Conservation (phyloP, 2,797 vertebrate genomes). For the Macroramphosus scolopax region DNA sequence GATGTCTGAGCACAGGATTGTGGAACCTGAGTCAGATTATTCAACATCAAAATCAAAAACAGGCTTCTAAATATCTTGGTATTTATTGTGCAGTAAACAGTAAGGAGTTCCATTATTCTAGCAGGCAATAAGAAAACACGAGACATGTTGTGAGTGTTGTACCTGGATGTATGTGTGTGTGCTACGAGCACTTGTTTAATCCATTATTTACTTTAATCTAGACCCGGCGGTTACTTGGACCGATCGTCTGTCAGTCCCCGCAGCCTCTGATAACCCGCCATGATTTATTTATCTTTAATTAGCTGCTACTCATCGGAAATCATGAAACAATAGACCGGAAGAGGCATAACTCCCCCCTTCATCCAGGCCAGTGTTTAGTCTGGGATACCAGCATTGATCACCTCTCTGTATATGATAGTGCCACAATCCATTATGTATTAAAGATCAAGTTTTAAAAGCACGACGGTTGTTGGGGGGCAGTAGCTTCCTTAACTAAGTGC, state of each 20-base stretch:
- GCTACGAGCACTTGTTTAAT: slow-evolving; percentile 37
- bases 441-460: slow-evolving; percentile 69
- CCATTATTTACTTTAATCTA: slow-evolving; percentile 70
- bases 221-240: slow-evolving; percentile 56
- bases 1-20: too few species aligned
- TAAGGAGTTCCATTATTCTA: slow-evolving; percentile 1
- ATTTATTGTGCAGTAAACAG: too few species aligned
- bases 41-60: too few species aligned
- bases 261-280: slow-evolving; percentile 75
- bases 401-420: slow-evolving; percentile 67
- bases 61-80: too few species aligned
- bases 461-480: slow-evolving; percentile 26
- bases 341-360: slow-evolving; percentile 71
- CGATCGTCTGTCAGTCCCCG: slow-evolving; percentile 69
- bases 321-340: slow-evolving; percentile 75
- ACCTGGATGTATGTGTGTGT: slow-evolving; percentile 19
- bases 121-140: slow-evolving; percentile 9
- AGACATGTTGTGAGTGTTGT: slow-evolving; percentile 9
- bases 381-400: slow-evolving; percentile 45
- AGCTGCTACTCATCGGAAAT: slow-evolving; percentile 80
- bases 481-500: background rate
- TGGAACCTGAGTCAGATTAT: too few species aligned
- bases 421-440: slow-evolving; percentile 72
- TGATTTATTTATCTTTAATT: slow-evolving; percentile 86
- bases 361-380: slow-evolving; percentile 71